Evolutionary conservation across 2,797 vertebrate species (phyloP), one percentile per base, ranked within the genome.

Genomic region (Coracias cyanogaster): DNA sequence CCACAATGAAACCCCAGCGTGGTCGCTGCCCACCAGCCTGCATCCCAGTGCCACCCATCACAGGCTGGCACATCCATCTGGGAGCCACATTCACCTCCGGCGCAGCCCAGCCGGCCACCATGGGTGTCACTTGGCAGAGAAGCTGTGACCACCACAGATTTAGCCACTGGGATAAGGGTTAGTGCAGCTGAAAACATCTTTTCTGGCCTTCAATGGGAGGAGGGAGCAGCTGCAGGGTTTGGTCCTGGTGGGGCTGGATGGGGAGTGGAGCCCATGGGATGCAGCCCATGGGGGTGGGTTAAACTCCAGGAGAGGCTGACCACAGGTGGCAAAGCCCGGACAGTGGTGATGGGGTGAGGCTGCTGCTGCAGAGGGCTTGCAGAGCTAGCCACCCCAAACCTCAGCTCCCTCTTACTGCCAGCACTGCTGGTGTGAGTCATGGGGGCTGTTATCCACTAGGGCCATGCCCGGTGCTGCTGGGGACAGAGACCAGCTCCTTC

Each of bases 221-320:
- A 33, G 81, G 45, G 54, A 83, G 12, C 20, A 60, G 69, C 24
- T 3, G 1, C 24, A 69, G 39, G 39, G 19, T 31, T 86, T n/a
- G 31, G 35, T 64, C 48, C 39, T 4, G 2, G 17, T 19, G 43
- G 9, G 54, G 22, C 29, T 41, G 1, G 9, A 0, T 52, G 76
- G 26, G 35, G 35, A 49, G 22, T 33, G 54, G 10, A 79, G 3
- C 20, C 37, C 3, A 2, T 11, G 15, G 39, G 62, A 24, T 43
- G 29, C 55, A 58, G 52, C 22, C 1, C 37, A 10, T 37, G 15
- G 0, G 1, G 2, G 57, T 7, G 9, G 4, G 12, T 14, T 17
- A 12, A 62, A 62, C n/a, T 45, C 22, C 6, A 10, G 43, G 51
- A 46, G 29, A 54, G 7, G 13, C 33, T 4, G 9, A 1, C 10